phyloP scores from a whole-genome alignment of 2,797 vertebrate genomes.

The Loriculus beryllinus region DNA sequence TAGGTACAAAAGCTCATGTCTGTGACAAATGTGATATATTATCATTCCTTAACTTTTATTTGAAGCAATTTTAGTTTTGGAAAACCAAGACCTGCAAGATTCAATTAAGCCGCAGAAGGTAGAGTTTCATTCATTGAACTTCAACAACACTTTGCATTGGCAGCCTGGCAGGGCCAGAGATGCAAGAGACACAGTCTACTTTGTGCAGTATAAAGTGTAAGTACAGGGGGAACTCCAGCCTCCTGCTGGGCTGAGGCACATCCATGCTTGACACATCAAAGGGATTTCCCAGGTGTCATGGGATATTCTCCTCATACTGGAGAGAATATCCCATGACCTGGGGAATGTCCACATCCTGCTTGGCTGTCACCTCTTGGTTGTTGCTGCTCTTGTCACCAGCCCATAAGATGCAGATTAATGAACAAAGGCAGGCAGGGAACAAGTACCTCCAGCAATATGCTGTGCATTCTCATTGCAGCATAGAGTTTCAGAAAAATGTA shows the following conservation, averaged over 20 bases:
- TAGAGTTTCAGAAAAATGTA: background rate
- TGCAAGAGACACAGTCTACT: slow-evolving; percentile 41
- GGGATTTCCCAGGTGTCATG: background rate
- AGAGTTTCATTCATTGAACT: slow-evolving; percentile 69
- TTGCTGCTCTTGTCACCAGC: background rate
- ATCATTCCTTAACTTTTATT: background rate
- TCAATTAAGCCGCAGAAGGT: slow-evolving; percentile 60
- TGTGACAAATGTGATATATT: background rate
- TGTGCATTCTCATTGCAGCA: background rate
- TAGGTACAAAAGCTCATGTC: fast-evolving
- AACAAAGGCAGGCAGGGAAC: background rate
- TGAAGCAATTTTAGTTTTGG: slow-evolving; percentile 9
- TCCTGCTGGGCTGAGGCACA: fast-evolving
- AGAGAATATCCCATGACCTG: background rate
- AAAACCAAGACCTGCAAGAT: slow-evolving; percentile 1
- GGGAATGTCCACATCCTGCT: background rate
- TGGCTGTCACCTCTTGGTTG: background rate
- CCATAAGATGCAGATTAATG: background rate
- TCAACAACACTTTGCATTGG: slow-evolving; percentile 72
- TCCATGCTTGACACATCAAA: background rate
- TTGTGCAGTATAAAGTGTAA: slow-evolving; percentile 77
- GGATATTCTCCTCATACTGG: background rate
- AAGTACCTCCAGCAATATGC: background rate
- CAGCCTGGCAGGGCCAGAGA: slow-evolving; percentile 39
- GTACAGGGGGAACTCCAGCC: background rate